A percentile compares a stretch with the other conserved stretches of the same genome.
phyloP scores from a whole-genome alignment of 2,797 vertebrate species.

The Pteronotus mesoamericanus region DNA sequence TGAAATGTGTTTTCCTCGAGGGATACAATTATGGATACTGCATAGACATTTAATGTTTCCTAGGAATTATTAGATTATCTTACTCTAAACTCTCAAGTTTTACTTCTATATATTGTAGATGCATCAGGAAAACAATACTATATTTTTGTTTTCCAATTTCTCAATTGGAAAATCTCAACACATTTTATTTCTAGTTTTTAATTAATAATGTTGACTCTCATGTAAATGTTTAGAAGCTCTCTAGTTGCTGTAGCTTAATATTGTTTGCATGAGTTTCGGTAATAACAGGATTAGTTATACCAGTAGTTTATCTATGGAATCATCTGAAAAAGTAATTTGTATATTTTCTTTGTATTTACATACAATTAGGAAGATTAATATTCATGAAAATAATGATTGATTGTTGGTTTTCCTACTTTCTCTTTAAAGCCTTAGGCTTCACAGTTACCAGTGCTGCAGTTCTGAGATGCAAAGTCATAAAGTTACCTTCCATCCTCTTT shows the following conservation, averaged over 20 bases:
- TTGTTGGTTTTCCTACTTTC: not conserved
- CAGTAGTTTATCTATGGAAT: not conserved
- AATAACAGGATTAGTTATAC: not conserved
- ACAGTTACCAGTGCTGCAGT: not conserved
- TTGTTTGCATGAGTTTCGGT: not conserved
- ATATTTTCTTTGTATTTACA: constrained; percentile 26
- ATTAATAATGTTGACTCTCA: constrained; percentile 3
- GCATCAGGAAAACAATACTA: not conserved
- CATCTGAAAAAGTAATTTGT: not conserved
- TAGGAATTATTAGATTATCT: not conserved
- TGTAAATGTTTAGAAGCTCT: not conserved
- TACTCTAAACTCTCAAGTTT: not conserved
- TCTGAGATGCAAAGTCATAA: constrained; percentile 9
- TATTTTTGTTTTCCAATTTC: constrained; percentile 8
- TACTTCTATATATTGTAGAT: not conserved
- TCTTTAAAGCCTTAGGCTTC: constrained; percentile 2
- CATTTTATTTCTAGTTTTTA: constrained; percentile 22
- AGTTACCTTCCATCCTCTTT: constrained; percentile 43
- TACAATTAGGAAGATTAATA: not conserved
- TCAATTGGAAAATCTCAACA: not conserved
- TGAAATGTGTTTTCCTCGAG: not conserved
- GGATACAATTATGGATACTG: not conserved
- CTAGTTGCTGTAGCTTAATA: not conserved
- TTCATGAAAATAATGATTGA: constrained; percentile 19
- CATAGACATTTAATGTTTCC: not conserved